Base-by-base conservation (phyloP, 1,140 invertebrate genomes). In the Hormaphis cornu region DNA sequence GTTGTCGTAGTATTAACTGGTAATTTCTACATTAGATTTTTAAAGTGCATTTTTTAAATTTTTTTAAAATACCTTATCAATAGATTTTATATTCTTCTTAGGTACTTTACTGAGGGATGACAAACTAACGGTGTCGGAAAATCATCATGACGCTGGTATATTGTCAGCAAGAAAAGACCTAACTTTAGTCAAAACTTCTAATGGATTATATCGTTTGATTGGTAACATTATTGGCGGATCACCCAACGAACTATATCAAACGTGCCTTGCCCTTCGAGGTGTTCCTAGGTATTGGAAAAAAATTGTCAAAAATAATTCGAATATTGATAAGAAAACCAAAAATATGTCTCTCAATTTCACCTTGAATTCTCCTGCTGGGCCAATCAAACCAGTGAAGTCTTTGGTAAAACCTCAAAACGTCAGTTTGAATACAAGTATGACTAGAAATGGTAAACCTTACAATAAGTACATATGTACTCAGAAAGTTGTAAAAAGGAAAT, bases 401-500 rank as follows among this genome's bases (percentile, higher is more conserved):
- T 1, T 20, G 22, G 16, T 30, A 10, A 35, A 35, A 35, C 28
- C 22, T 22, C n/a, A n/a, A n/a, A n/a, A n/a, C n/a, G n/a, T n/a
- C n/a, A n/a, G n/a, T n/a, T n/a, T n/a, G n/a, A 14, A 66, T 50
- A 20, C 9, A 0, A 66, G 61, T 50, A 48, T 66, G 28, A 66
- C 44, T 4, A 50, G 44, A 30, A 50, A n/a, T 14, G 61, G 61
- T 20, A 50, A 24, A 33, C 20, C 20, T 35, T 48, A 66, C 20
- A 48, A 5, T n/a, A 22, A 63, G 20, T 12, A 48, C 22, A 48
- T 50, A 6, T 22, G 3, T n/a, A 3, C 4, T 22, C 4, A 10
- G 22, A 56, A 26, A n/a, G n/a, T n/a, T 52, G 9, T 14, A 28
- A 59, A 59, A 63, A 63, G 58, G 46, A 63, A 63, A 63, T 14